Evolutionary conservation across 1,140 invertebrate genomes (phyloP).

Genomic region (Brachystomella parvula): DNA sequence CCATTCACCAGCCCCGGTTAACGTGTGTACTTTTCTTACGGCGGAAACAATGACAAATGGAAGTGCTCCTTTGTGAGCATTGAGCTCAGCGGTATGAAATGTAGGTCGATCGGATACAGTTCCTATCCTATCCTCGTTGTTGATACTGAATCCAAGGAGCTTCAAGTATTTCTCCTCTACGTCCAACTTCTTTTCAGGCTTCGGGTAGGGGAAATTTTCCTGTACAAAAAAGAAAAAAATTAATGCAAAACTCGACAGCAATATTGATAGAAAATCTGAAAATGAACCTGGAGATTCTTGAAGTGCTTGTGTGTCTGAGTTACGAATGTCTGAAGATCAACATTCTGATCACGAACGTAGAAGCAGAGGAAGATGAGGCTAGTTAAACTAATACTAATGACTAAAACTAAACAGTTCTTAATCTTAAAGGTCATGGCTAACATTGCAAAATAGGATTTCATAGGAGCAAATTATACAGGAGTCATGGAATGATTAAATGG

Average conservation of each 20-base stretch:
- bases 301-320: slow-evolving; percentile 36
- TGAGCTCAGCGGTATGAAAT: slow-evolving; percentile 13
- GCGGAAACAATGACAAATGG: slow-evolving; percentile 26
- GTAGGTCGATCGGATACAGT: slow-evolving; percentile 5
- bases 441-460: too few species aligned
- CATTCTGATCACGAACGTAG: slow-evolving; percentile 29
- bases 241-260: background rate
- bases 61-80: slow-evolving; percentile 16
- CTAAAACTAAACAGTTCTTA: slow-evolving; percentile 31
- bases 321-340: slow-evolving; percentile 31
- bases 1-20: too few species aligned
- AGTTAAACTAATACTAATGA: slow-evolving; percentile 28
- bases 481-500: too few species aligned
- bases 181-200: slow-evolving; percentile 30
- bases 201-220: slow-evolving; percentile 27
- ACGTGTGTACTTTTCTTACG: too few species aligned
- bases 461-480: too few species aligned
- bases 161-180: slow-evolving; percentile 35
- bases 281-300: slow-evolving; percentile 31
- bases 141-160: slow-evolving; percentile 28
- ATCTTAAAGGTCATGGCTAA: slow-evolving; percentile 24
- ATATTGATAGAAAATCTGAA: background rate
- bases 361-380: slow-evolving; percentile 30
- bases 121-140: background rate
- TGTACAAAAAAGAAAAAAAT: slow-evolving; percentile 12